Conservation (phyloP, 2,888 invertebrate genomes). For the Troglohyphantes excavatus region DNA sequence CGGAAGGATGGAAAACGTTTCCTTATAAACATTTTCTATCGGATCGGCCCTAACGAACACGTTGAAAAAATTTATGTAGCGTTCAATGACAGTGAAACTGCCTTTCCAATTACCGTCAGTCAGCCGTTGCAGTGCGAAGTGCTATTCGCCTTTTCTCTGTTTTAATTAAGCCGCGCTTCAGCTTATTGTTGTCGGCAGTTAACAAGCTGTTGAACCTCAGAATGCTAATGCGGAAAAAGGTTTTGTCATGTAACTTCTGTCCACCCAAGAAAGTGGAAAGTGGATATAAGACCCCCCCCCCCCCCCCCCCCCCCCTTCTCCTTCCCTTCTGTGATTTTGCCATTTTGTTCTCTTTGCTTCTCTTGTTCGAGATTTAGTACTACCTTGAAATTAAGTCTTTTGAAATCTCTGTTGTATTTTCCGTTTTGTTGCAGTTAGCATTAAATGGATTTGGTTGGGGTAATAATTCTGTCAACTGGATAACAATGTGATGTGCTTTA, state of each 20-base stretch:
- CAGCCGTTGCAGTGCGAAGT: conserved; percentile 10
- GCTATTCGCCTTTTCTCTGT: conserved; percentile 46
- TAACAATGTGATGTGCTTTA: too few relatives aligned
- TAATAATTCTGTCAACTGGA: too few relatives aligned
- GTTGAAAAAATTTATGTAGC: background rate
- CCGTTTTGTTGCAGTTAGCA: background rate
- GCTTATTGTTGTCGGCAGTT: conserved; percentile 27
- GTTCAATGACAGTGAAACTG: conserved; percentile 10
- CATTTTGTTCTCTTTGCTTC: background rate
- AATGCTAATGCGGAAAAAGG: conserved; percentile 32
- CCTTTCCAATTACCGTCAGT: conserved; percentile 12
- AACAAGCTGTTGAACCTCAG: conserved; percentile 39
- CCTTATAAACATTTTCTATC: conserved; percentile 35
- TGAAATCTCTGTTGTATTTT: background rate
- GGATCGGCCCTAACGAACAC: conserved; percentile 8
- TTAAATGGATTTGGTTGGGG: too few relatives aligned
- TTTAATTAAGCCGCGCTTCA: conserved; percentile 48
- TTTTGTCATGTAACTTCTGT: conserved; percentile 11
- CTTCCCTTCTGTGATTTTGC: background rate
- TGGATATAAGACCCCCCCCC: background rate
- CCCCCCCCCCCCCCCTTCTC: background rate
- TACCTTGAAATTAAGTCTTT: background rate
- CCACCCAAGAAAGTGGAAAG: background rate
- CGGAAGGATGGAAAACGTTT: conserved; percentile 27
- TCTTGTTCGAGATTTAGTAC: conserved; percentile 6